Evolutionary conservation across 2,888 invertebrate species (phyloP).

Genomic region (Xanthostigma xanthostigma): DNA sequence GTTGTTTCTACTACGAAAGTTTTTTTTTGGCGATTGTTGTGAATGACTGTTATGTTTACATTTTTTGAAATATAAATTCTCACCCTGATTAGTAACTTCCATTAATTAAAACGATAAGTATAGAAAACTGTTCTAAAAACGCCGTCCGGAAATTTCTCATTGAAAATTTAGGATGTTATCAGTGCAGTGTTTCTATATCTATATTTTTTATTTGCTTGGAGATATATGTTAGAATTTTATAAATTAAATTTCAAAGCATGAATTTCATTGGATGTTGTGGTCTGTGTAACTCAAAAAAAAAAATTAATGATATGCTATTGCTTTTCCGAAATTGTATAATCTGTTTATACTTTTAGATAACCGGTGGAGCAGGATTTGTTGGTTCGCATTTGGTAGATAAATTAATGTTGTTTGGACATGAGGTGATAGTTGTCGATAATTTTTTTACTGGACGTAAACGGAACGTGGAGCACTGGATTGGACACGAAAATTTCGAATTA

Average conservation of each 20-base stretch:
- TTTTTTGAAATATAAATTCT: too few species aligned
- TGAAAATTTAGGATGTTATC: too few species aligned
- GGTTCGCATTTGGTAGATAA: conserved; percentile 95
- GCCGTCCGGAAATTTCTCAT: too few species aligned
- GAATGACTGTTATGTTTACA: too few species aligned
- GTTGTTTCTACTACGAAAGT: too few species aligned
- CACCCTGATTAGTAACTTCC: too few species aligned
- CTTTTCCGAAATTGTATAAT: neutral
- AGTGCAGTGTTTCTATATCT: too few species aligned
- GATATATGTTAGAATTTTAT: neutral
- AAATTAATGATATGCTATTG: neutral
- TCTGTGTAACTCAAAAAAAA: neutral
- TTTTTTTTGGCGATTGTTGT: too few species aligned
- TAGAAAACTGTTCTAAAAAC: too few species aligned
- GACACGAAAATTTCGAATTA: conserved; percentile 96
- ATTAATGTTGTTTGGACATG: conserved; percentile 90
- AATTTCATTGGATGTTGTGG: neutral
- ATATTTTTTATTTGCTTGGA: too few species aligned
- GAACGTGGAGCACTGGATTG: conserved; percentile 98
- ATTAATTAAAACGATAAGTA: too few species aligned
- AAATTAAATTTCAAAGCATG: neutral
- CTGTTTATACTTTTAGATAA: conserved; percentile 43
- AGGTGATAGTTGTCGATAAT: conserved; percentile 93
- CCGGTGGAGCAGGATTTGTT: conserved; percentile 97
- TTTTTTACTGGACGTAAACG: conserved; percentile 95